Conservation (phyloP, 1,140 invertebrate genomes). For the Nylanderia fulva region DNA sequence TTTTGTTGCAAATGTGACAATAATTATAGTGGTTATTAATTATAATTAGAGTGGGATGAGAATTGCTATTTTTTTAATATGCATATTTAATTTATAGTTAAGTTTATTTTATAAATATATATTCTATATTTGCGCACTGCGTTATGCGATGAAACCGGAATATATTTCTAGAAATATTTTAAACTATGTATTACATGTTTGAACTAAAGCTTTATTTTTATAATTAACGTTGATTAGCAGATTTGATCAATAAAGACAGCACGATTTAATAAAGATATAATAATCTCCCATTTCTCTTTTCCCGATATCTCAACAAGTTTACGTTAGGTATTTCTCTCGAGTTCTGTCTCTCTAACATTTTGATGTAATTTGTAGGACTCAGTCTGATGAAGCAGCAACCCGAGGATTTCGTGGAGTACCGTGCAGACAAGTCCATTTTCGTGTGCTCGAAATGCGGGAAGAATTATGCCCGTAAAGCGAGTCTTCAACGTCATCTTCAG, state of each 20-base stretch:
- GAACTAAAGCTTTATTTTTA: background rate
- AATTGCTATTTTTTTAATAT: background rate
- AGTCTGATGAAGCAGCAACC: background rate
- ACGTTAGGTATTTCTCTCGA: background rate
- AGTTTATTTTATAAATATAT: constrained; percentile 1
- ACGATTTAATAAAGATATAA: constrained; percentile 11
- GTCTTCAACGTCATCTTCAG: constrained; percentile 83
- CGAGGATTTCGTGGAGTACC: constrained; percentile 36
- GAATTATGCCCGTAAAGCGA: constrained; percentile 80
- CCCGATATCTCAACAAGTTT: background rate
- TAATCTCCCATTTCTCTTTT: background rate
- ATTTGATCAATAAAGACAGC: background rate
- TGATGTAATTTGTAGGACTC: constrained; percentile 65
- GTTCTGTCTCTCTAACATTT: constrained; percentile 40
- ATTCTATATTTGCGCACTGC: background rate
- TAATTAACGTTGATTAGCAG: background rate
- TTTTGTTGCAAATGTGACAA: background rate
- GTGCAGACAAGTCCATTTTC: constrained; percentile 53
- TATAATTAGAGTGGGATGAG: background rate
- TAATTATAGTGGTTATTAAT: background rate
- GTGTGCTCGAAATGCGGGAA: constrained; percentile 83
- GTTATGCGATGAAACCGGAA: background rate
- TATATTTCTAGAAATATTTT: background rate
- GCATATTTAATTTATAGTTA: background rate
- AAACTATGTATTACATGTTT: constrained; percentile 7